These are phyloP conservation scores for Sycobia sp. DNA, from an alignment of 1,140 invertebrate species.

Conservation along the genomic window DNA sequence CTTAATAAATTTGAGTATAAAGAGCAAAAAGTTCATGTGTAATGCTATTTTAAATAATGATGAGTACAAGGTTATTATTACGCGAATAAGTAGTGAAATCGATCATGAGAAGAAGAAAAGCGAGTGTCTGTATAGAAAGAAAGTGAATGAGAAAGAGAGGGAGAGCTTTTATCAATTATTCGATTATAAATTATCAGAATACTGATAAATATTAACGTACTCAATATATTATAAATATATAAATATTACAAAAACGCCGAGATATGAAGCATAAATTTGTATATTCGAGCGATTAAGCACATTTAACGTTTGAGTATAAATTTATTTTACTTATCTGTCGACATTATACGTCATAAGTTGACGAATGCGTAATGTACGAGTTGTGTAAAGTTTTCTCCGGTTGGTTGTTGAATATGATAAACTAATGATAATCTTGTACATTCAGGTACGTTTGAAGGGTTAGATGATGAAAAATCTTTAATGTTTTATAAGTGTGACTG, in stretches of 20 bases:
- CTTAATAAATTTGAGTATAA: conserved; percentile 51
- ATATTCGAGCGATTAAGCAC: conserved; percentile 52
- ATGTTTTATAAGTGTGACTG: conserved; percentile 35
- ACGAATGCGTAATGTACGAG: conserved; percentile 38
- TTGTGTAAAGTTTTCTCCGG: conserved; percentile 44
- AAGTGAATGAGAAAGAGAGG: conserved; percentile 40
- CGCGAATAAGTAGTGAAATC: neutral
- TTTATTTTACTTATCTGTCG: conserved; percentile 48
- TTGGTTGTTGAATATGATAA: conserved; percentile 39
- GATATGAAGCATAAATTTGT: conserved; percentile 51
- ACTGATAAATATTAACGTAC: conserved; percentile 37
- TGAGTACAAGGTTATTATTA: conserved; percentile 55
- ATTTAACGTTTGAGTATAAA: conserved; percentile 51
- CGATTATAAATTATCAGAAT: conserved; percentile 31
- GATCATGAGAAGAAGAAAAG: neutral
- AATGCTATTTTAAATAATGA: conserved; percentile 58
- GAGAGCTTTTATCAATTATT: conserved; percentile 46
- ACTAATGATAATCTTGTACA: conserved; percentile 30
- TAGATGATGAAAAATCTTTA: conserved; percentile 26
- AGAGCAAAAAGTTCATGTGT: conserved; percentile 45
- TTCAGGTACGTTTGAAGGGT: conserved; percentile 9
- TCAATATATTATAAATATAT: conserved; percentile 39
- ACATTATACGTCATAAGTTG: conserved; percentile 37
- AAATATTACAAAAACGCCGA: conserved; percentile 39
- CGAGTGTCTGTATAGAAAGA: neutral